phyloP scores from a whole-genome alignment of 2,888 invertebrate genomes.

The Caenorhabditis panamensis region DNA sequence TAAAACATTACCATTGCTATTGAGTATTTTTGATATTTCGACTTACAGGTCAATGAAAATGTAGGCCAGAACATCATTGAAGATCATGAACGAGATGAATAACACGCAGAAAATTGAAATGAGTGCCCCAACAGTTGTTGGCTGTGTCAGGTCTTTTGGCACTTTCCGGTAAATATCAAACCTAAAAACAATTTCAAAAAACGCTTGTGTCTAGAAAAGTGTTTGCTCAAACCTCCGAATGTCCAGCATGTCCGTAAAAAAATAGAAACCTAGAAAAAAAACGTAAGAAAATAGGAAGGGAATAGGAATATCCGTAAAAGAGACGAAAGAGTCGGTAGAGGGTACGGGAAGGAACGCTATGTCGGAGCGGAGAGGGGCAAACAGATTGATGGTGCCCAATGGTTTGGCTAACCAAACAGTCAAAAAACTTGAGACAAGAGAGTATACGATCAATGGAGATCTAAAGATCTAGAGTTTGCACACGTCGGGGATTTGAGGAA shows the following conservation, averaged over 20 bases:
- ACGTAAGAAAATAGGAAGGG: conserved; percentile 3
- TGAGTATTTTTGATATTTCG: not conserved
- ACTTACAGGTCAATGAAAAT: conserved; percentile 73
- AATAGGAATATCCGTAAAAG: conserved; percentile 39
- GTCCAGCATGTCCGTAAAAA: conserved; percentile 54
- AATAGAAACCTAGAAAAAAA: not conserved
- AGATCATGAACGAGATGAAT: conserved; percentile 73
- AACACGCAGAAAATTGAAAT: conserved; percentile 69
- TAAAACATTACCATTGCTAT: conserved; percentile 26
- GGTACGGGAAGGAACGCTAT: conserved; percentile 44
- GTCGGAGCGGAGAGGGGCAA: conserved; percentile 55
- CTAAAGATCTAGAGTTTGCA: conserved; percentile 40
- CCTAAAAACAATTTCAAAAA: conserved; percentile 79
- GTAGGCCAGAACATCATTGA: conserved; percentile 72
- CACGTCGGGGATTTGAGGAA: conserved; percentile 57
- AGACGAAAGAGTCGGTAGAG: conserved; percentile 12
- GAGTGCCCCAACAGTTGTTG: conserved; percentile 82
- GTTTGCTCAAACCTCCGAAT: conserved; percentile 64
- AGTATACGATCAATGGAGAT: conserved; percentile 17
- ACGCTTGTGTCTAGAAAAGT: not conserved
- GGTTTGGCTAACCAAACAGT: conserved; percentile 63
- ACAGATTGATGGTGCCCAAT: conserved; percentile 60
- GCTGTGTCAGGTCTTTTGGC: conserved; percentile 85
- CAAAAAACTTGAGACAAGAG: conserved; percentile 50
- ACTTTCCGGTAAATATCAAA: conserved; percentile 85